phyloP scores from a whole-genome alignment of 2,888 invertebrate genomes.

The Cephonodes hylas region DNA sequence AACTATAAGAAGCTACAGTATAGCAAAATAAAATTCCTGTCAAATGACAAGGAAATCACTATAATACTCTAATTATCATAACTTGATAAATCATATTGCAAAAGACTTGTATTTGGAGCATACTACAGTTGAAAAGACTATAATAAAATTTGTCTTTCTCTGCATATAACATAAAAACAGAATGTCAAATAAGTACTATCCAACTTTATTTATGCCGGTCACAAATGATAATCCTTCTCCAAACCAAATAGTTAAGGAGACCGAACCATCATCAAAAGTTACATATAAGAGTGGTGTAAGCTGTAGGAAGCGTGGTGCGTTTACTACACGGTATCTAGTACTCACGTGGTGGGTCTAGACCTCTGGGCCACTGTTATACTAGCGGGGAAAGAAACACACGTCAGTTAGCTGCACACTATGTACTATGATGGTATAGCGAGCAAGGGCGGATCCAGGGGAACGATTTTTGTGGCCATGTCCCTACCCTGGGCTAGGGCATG shows the following conservation, averaged over 20 bases:
- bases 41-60: no score
- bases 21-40: no score
- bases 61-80: no score
- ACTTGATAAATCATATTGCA: no score
- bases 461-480: no score
- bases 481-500: no score
- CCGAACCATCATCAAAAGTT: background rate
- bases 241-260: background rate
- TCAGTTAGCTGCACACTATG: constrained; percentile 45
- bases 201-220: background rate
- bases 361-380: constrained; percentile 80
- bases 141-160: background rate
- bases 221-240: background rate
- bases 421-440: no score
- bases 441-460: no score
- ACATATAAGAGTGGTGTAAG: constrained; percentile 15
- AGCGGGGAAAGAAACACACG: constrained; percentile 68
- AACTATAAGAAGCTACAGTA: no score
- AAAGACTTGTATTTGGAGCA: no score
- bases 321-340: constrained; percentile 38
- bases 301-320: constrained; percentile 18
- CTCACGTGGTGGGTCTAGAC: constrained; percentile 80
- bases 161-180: background rate
- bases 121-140: background rate
- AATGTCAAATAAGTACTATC: background rate